Conservation (phyloP, 2,888 invertebrate genomes). For the Prosapia bicincta region DNA sequence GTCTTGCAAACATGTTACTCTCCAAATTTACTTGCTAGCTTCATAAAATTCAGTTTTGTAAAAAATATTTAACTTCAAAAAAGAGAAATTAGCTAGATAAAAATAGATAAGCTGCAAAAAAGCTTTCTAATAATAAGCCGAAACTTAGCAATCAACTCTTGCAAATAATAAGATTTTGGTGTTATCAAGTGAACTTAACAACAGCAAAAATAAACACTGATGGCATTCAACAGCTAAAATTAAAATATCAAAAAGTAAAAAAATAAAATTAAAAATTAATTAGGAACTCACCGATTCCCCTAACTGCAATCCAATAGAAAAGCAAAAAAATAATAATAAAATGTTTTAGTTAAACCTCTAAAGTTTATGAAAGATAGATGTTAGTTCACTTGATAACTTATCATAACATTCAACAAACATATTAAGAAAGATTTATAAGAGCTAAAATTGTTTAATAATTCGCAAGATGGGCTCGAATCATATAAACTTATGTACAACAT, state of each 20-base stretch:
- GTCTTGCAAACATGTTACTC: no score
- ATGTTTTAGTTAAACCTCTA: background rate
- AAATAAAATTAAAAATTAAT: background rate
- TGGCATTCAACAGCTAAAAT: background rate
- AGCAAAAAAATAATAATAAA: background rate
- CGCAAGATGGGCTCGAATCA: no score
- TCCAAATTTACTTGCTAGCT: no score
- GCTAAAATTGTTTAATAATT: no score
- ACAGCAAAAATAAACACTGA: background rate
- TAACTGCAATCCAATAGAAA: background rate
- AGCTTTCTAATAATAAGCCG: no score
- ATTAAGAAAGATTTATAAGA: no score
- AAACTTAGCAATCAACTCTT: background rate
- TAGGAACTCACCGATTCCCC: background rate
- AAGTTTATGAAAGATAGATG: background rate
- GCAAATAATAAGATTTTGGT: background rate
- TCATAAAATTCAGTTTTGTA: no score
- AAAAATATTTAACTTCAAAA: no score
- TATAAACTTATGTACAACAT: no score
- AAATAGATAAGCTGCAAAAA: no score
- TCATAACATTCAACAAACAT: background rate
- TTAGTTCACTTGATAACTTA: conserved; percentile 5
- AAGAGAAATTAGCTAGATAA: no score
- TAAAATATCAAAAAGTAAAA: background rate
- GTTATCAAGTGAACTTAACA: background rate